Evolutionary conservation across 2,797 vertebrate genomes (phyloP), one percentile per base, ranked within the genome.

Genomic region (Sciurus vulgaris): DNA sequence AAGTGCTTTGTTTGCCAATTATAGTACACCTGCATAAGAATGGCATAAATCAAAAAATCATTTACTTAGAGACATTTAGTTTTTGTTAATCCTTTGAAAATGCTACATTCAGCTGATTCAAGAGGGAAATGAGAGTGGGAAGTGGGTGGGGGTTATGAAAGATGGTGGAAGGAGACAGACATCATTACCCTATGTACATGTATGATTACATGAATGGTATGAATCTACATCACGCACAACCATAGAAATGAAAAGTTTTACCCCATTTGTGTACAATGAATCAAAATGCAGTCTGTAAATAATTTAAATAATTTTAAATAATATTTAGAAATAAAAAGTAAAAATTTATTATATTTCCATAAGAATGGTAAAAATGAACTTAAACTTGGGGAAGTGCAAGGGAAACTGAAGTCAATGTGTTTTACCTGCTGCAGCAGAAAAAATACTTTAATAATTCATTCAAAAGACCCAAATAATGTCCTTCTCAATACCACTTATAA

Each of bases 61-160:
- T 59, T 81, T 86, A 72, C 65, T 35, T 73, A 65, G 3, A 74
- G 56, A 26, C 9, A 59, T 59, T 59, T 24, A 26, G 24, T 10
- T 77, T 95, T 92, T 82, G 18, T 93, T 72, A 74, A 35, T 41
- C 18, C 38, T 79, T 83, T 91, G 24, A 97, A 91, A 91, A 93
- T 59, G n/a, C 24, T 82, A 41, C 7, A 56, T 47, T 15, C 5
- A 63, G 20, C 49, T 94, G 9, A 87, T 51, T 35, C 35, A 65
- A 47, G 44, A 47, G 44, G 44, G 44, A 47, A 47, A 47, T 47
- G 44, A 47, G 44, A 47, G 44, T 47, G 44, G 44, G 9, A 9
- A 47, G 44, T 7, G 44, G 44, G 44, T 9, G 9, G 44, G 44
- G 44, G 44, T 47, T 38, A 38, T 38, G 38, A 38, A 47, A 7